Evolutionary conservation across 2,113 vertebrate genomes (phyloP), one percentile per base, ranked within the genome.

Genomic region (Passer domesticus): DNA sequence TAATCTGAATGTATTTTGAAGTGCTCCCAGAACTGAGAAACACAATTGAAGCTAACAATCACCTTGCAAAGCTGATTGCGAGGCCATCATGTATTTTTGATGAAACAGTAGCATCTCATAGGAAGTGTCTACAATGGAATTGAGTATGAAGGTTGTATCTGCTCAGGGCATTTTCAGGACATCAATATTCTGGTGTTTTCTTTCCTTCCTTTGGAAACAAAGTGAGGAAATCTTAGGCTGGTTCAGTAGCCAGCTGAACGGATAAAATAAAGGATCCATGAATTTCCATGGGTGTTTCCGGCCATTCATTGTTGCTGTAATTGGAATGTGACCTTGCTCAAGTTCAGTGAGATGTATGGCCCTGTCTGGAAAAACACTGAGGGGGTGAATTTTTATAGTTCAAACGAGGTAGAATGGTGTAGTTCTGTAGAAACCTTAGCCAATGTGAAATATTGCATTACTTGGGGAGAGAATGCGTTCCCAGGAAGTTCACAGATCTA

Each of bases 121-220:
- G 90, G 79, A 90, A 81, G 44, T 1, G 3, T 50, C 53, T 87
- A 33, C 64, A 67, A 3, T 86, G 55, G 23, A 43, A 14, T 49
- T 83, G 9, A 60, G 12, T 44, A 5, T 30, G 39, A 83, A 64
- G 68, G 39, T 28, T 86, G 33, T 44, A 28, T 68, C 39, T 87
- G 62, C 59, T 67, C 43, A 31, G 37, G 44, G 15, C 1, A 0
- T 90, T 86, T 63, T 67, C 49, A 60, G 86, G 46, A 64, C 27
- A 46, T 63, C 17, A 14, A 14, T 49, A 39, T 31, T 90, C 33
- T 70, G 2, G 2, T 90, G 44, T 47, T 94, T 87, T 87, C 49
- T 90, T 96, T 93, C 59, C 75, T 86, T 90, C 79, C 82, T 94
- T 92, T 83, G 52, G 41, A 70, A 93, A 83, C 47, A 49, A 35